Conservation (phyloP, 2,113 vertebrate genomes). For the Saccopteryx leptura region DNA sequence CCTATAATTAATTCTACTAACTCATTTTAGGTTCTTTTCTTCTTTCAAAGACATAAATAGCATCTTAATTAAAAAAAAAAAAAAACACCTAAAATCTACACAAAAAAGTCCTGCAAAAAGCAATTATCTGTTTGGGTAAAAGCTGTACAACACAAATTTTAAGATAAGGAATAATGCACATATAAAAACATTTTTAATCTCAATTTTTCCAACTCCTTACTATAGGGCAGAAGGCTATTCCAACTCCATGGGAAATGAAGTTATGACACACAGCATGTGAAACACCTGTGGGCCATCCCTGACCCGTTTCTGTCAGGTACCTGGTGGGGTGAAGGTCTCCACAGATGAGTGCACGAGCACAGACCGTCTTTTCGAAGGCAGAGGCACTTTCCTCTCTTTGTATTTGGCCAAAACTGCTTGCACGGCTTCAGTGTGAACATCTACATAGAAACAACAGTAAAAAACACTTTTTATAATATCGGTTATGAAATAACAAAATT, state of each 20-base stretch:
- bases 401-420: constrained; percentile 97
- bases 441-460: constrained; percentile 81
- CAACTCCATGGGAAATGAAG: not conserved
- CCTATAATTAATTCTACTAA: not conserved
- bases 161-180: not conserved
- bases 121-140: not conserved
- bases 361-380: constrained; percentile 98
- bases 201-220: not conserved
- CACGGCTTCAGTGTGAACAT: constrained; percentile 98
- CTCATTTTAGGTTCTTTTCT: constrained; percentile 3
- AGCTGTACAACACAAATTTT: not conserved
- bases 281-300: rapidly evolving
- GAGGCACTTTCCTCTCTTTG: constrained; percentile 98
- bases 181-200: not conserved
- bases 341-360: constrained; percentile 94
- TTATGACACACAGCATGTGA: not conserved
- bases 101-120: not conserved
- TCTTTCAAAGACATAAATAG: not conserved
- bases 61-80: not conserved
- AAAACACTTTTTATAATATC: not conserved
- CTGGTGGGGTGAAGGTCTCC: constrained; percentile 96
- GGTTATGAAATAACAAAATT: not conserved
- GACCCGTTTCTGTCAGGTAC: constrained; percentile 80
- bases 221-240: not conserved
- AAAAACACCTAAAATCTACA: not conserved